Conservation (phyloP, 2,797 vertebrate genomes). For the Amblyraja radiata region DNA sequence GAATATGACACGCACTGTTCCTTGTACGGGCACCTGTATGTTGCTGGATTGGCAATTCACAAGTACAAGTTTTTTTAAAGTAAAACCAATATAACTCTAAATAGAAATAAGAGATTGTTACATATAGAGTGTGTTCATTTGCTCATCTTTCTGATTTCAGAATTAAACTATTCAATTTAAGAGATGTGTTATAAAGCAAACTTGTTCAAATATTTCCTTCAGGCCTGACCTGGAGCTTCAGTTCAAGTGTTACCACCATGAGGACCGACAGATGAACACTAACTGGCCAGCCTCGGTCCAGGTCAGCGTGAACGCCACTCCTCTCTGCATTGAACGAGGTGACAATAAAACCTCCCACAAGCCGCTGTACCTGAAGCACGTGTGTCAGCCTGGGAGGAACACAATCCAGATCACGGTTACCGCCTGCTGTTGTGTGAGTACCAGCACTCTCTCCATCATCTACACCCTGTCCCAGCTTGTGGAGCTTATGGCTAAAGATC, state of each 20-base stretch:
- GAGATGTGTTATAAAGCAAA: neutral
- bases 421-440: slow-evolving; percentile 89
- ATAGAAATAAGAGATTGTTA: neutral
- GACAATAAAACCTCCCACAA: slow-evolving; percentile 97
- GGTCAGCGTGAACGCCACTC: slow-evolving; percentile 79
- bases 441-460: neutral
- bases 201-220: neutral
- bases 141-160: neutral
- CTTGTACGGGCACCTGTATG: neutral
- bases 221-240: slow-evolving; percentile 92
- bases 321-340: slow-evolving; percentile 81
- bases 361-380: slow-evolving; percentile 86
- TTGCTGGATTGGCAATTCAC: neutral
- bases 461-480: neutral
- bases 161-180: neutral
- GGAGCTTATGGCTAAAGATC: neutral
- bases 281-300: slow-evolving; percentile 95
- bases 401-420: slow-evolving; percentile 96
- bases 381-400: slow-evolving; percentile 91
- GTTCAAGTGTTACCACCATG: slow-evolving; percentile 95
- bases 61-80: neutral
- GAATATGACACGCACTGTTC: neutral
- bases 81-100: neutral
- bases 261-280: slow-evolving; percentile 93
- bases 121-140: neutral